phyloP scores from a whole-genome alignment of 2,888 invertebrate genomes.

The Philaethria dido region DNA sequence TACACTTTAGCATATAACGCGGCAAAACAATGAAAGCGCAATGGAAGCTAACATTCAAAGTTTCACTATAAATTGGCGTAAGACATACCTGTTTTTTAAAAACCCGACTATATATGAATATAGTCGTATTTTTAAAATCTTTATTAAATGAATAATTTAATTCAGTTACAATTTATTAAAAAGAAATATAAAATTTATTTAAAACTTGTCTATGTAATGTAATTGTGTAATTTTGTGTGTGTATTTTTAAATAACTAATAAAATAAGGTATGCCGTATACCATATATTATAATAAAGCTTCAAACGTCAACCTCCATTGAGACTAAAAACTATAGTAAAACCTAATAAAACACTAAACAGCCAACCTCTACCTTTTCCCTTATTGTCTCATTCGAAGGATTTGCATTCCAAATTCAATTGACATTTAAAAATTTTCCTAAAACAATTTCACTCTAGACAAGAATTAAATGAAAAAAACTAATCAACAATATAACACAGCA shows the following conservation, averaged over 20 bases:
- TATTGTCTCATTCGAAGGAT: constrained; percentile 30
- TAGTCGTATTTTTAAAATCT: too few species aligned
- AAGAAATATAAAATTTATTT: background rate
- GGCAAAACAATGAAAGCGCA: background rate
- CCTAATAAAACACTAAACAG: constrained; percentile 30
- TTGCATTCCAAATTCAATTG: constrained; percentile 25
- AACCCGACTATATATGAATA: too few species aligned
- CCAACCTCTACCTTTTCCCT: constrained; percentile 27
- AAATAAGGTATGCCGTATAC: too few species aligned
- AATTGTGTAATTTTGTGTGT: background rate
- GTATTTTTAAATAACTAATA: background rate
- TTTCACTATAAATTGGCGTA: background rate
- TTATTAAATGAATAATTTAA: too few species aligned
- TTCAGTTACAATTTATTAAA: background rate
- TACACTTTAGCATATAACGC: background rate
- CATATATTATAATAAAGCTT: background rate
- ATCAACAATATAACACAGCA: constrained; percentile 31
- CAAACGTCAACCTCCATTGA: background rate
- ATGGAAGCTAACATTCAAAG: background rate
- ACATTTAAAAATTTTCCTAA: constrained; percentile 31
- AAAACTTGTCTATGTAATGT: background rate
- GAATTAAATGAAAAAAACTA: constrained; percentile 25
- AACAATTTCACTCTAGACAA: constrained; percentile 32
- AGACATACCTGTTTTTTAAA: too few species aligned
- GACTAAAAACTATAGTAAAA: constrained; percentile 14